Percentiles rank a stretch among this genome's conserved stretches.
These are phyloP conservation scores for Vireo altiloquus DNA, from an alignment of 2,113 vertebrate species.

Conservation along the genomic window DNA sequence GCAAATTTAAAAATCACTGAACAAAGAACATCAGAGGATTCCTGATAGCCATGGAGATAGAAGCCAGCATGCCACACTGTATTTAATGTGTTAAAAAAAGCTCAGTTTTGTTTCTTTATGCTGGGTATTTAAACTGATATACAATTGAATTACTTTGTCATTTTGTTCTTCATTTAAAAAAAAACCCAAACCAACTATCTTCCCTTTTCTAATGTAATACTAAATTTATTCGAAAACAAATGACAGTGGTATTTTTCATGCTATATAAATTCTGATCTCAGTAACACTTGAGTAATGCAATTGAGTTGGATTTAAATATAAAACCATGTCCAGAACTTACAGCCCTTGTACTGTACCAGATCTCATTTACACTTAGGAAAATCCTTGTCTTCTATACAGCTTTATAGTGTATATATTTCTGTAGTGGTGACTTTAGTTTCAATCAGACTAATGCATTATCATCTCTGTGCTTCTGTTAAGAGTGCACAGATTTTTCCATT, in stretches of 20 bases:
- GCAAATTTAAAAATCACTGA: background rate
- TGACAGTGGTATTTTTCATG: background rate
- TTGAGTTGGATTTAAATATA: background rate
- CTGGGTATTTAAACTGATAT: constrained; percentile 68
- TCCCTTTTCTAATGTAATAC: constrained; percentile 80
- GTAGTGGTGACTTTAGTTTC: background rate
- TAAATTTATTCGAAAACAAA: constrained; percentile 30
- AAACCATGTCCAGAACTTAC: background rate
- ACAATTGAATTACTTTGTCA: constrained; percentile 69
- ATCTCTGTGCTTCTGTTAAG: background rate
- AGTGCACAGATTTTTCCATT: background rate
- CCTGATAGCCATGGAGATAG: background rate
- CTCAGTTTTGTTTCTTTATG: constrained; percentile 63
- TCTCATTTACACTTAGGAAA: background rate
- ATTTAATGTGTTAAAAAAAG: background rate
- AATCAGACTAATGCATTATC: background rate
- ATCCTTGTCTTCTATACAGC: background rate
- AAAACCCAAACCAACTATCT: constrained; percentile 37
- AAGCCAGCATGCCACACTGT: constrained; percentile 51
- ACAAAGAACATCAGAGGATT: background rate
- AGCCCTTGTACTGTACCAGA: background rate
- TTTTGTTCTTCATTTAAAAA: constrained; percentile 68
- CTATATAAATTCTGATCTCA: background rate
- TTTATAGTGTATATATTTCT: background rate
- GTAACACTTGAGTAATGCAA: background rate